phyloP scores from a whole-genome alignment of 2,113 vertebrate species.

The Irena cyanogastra region DNA sequence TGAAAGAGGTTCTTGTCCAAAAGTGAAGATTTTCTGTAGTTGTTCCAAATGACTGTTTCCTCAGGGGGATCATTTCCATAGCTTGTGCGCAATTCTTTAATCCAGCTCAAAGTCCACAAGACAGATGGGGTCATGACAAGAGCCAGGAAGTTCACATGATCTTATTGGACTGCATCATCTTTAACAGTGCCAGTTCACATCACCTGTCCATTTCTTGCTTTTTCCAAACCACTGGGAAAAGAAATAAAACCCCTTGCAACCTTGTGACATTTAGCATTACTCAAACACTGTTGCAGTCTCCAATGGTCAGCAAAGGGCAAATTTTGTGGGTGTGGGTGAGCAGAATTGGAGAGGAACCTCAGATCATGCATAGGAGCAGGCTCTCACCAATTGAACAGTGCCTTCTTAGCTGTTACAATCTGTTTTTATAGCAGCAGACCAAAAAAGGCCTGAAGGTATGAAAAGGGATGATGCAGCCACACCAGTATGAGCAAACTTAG shows the following conservation, averaged over 20 bases:
- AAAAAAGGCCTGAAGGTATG: background rate
- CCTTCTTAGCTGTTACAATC: background rate
- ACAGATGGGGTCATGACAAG: background rate
- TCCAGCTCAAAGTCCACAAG: background rate
- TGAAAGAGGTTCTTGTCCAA: background rate
- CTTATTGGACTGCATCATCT: background rate
- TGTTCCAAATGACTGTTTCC: background rate
- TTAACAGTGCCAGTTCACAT: background rate
- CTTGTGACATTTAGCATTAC: background rate
- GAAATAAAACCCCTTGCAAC: background rate
- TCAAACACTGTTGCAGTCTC: background rate
- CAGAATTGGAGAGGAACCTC: background rate
- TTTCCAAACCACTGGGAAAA: background rate
- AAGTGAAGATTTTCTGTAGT: background rate
- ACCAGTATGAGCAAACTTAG: background rate
- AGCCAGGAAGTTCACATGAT: background rate
- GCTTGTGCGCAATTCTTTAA: background rate
- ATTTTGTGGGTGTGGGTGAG: background rate
- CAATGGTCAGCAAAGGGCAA: background rate
- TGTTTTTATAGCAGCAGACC: background rate
- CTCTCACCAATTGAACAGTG: background rate
- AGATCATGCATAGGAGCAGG: rapidly evolving
- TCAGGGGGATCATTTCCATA: background rate
- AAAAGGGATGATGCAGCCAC: background rate
- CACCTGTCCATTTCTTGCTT: background rate